phyloP scores from a whole-genome alignment of 2,113 vertebrate genomes.

The Salvelinus sp. region DNA sequence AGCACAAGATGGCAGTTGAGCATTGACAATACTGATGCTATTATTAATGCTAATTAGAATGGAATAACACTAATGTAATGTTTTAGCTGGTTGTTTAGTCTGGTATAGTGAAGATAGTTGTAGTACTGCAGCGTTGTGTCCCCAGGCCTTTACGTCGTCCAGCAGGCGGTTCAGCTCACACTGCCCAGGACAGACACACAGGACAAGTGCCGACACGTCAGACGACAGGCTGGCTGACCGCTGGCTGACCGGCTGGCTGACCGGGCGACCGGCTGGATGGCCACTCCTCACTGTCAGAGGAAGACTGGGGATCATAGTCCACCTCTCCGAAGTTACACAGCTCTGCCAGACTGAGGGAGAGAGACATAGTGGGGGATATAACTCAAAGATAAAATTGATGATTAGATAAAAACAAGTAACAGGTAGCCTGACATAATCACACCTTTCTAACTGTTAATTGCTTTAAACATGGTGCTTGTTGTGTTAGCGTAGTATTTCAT shows the following conservation, averaged over 20 bases:
- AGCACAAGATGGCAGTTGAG: background rate
- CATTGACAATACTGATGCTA: no score
- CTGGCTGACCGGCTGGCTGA: conserved; percentile 24
- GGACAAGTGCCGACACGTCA: conserved; percentile 72
- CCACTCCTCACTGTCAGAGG: conserved; percentile 56
- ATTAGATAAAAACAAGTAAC: no score
- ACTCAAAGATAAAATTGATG: no score
- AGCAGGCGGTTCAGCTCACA: conserved; percentile 74
- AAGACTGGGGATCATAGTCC: conserved; percentile 49
- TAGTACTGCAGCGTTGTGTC: conserved; percentile 66
- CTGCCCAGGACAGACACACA: conserved; percentile 71
- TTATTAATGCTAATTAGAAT: no score
- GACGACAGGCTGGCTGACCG: conserved; percentile 65
- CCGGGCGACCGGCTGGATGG: conserved; percentile 24
- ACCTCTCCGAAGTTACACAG: conserved; percentile 73
- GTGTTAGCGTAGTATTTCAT: background rate
- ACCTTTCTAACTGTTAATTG: no score
- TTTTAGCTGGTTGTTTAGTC: no score
- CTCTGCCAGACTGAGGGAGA: conserved; percentile 66
- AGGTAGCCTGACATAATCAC: no score
- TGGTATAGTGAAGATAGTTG: background rate
- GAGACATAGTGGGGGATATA: background rate
- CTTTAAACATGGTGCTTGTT: no score
- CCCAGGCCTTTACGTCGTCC: conserved; percentile 69
- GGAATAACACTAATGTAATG: no score